Evolutionary conservation across 1,140 invertebrate species (phyloP).

Genomic region (Apis laboriosa): DNA sequence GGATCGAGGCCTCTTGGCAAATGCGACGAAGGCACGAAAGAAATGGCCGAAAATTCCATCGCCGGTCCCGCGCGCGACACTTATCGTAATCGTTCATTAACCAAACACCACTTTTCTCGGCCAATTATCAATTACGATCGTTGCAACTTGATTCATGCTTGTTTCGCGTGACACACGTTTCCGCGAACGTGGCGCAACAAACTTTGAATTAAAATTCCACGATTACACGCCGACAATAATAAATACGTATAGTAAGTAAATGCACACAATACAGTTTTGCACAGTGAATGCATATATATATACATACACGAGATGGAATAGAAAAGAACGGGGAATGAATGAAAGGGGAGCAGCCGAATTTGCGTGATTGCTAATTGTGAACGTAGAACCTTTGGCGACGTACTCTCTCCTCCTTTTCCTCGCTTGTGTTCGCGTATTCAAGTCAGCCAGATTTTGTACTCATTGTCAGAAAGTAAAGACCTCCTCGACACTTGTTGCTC

Average conservation of each 20-base stretch:
- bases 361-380: constrained; percentile 58
- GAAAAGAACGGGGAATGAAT: constrained; percentile 30
- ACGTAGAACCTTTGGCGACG: constrained; percentile 38
- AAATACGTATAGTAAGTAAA: neutral
- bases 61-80: neutral
- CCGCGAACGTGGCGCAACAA: too few relatives aligned
- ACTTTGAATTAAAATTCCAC: constrained; percentile 8
- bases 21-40: neutral
- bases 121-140: constrained; percentile 35
- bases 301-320: neutral
- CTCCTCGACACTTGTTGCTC: constrained; percentile 65
- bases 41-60: neutral
- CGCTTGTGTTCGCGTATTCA: constrained; percentile 43
- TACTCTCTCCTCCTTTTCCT: neutral
- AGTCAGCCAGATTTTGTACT: constrained; percentile 64
- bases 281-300: too few relatives aligned
- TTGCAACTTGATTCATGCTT: constrained; percentile 18
- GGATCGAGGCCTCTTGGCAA: constrained; percentile 1
- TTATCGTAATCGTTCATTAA: constrained; percentile 23
- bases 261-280: too few relatives aligned
- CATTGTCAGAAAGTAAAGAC: constrained; percentile 67
- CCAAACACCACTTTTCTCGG: neutral
- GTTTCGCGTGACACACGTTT: constrained; percentile 26
- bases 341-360: constrained; percentile 41
- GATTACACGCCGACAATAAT: neutral